Base-by-base conservation (phyloP, 2,888 invertebrate species). In the Andrena minutula region DNA sequence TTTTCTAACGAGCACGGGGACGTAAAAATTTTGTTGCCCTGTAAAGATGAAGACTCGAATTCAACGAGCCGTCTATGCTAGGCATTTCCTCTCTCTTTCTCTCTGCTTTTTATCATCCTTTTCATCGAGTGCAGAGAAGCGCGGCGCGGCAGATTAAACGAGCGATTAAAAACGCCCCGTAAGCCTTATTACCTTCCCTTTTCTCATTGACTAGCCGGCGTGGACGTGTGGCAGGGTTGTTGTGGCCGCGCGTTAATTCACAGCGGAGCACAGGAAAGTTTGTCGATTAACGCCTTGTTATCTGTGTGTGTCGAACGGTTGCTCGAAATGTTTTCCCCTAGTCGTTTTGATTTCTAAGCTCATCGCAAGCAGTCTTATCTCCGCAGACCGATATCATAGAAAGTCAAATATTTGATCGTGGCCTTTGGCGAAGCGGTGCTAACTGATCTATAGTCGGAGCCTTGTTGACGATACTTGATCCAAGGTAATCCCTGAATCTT, bases 401-500 rank as follows among this genome's bases (percentile, higher is more conserved):
- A 51, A 68, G 41, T 30, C 30, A 74, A 78, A 78, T 74, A 78
- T 78, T 78, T 78, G 77, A 32, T 32, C 41, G 51, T 5, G 26
- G 23, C 35, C 51, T 77, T 74, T 3, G 8, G 12, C 47, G 8
- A 26, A 23, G 7, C 66, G 8, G 12, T 1, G 16, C 0, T 10
- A 51, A 41, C 20, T 35, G 47, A 47, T 47, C 26, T 23, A 20
- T 26, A 20, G 23, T 23, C 41, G 12, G 63, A 41, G 30, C 2
- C 32, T 10, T 20, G 41, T 69, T 69, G 56, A 58, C 69, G 7
- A 23, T 12, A 41, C 26, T 16, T 58, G 58, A 58, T 69, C 66
- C 66, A n/a, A 53, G 51, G 49, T 20, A 56, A 56, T 23, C 20
- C 56, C 4, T 23, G 56, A 23, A 49, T 32, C 66, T 8, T 49